Evolutionary conservation across 2,888 invertebrate species (phyloP).

Genomic region (Agrilus cyanescens): DNA sequence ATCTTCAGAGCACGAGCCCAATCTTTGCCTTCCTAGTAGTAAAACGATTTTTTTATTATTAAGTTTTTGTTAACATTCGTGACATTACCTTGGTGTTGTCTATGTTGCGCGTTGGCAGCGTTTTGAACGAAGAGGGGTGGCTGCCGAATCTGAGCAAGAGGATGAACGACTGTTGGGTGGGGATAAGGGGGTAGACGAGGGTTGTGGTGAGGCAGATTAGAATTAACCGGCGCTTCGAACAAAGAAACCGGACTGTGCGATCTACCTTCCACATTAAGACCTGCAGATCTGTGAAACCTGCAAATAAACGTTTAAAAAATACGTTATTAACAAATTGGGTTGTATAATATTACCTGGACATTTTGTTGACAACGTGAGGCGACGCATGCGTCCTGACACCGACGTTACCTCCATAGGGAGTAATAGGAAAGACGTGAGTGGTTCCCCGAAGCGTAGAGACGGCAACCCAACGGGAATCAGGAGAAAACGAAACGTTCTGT

Average conservation of each 20-base stretch:
- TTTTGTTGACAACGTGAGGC: conserved; percentile 83
- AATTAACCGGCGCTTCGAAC: conserved; percentile 29
- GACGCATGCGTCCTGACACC: conserved; percentile 91
- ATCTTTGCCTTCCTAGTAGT: conserved; percentile 54
- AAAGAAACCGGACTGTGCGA: conserved; percentile 57
- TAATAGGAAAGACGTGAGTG: conserved; percentile 94
- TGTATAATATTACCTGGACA: conserved; percentile 45
- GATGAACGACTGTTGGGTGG: conserved; percentile 64
- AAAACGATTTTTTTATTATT: not conserved
- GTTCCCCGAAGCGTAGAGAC: conserved; percentile 92
- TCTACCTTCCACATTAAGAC: conserved; percentile 59
- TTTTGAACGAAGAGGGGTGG: conserved; percentile 38
- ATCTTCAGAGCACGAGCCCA: conserved; percentile 58
- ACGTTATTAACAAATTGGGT: not conserved
- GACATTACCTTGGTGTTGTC: conserved; percentile 30
- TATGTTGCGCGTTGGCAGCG: conserved; percentile 40
- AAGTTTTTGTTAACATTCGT: conserved; percentile 26
- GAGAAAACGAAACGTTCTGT: conserved; percentile 82
- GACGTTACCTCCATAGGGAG: conserved; percentile 88
- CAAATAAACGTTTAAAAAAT: not conserved
- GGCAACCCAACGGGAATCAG: conserved; percentile 94
- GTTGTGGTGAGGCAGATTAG: conserved; percentile 64
- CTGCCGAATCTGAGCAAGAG: conserved; percentile 78
- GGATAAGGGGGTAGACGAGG: conserved; percentile 87
- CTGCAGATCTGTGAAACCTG: conserved; percentile 90